phyloP scores from a whole-genome alignment of 2,797 vertebrate genomes.

The Enteromius paludinosus region DNA sequence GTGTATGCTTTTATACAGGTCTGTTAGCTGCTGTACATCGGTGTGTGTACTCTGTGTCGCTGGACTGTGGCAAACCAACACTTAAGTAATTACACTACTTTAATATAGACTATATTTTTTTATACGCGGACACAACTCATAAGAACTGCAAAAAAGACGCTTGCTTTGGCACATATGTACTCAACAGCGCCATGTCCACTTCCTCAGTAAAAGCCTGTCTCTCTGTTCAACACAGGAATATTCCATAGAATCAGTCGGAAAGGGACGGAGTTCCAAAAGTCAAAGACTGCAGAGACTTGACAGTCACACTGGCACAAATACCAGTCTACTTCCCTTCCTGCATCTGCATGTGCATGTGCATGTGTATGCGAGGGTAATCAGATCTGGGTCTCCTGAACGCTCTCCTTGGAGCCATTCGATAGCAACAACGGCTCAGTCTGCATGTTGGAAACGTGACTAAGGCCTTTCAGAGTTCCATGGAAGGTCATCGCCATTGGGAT shows the following conservation, averaged over 20 bases:
- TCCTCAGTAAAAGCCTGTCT: conserved; percentile 69
- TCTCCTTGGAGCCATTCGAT: conserved; percentile 94
- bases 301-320: conserved; percentile 21
- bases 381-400: conserved; percentile 96
- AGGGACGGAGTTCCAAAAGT: conserved; percentile 31
- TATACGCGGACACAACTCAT: conserved; percentile 81
- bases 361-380: conserved; percentile 61
- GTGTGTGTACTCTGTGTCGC: conserved; percentile 74
- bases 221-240: conserved; percentile 47
- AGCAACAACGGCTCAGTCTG: conserved; percentile 92
- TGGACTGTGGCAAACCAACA: conserved; percentile 75
- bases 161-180: conserved; percentile 86
- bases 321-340: conserved; percentile 35
- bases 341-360: conserved; percentile 2
- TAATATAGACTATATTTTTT: conserved; percentile 76
- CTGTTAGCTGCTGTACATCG: conserved; percentile 71
- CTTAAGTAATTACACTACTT: conserved; percentile 76
- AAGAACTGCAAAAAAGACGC: conserved; percentile 84
- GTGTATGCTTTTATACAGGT: conserved; percentile 73
- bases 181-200: conserved; percentile 79
- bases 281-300: conserved; percentile 23
- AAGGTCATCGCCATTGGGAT: conserved; percentile 79
- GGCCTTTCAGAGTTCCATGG: conserved; percentile 78
- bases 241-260: conserved; percentile 41
- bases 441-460: conserved; percentile 82